These are phyloP conservation scores for Indicator maculatus DNA, from an alignment of 2,113 vertebrate genomes.

Conservation along the genomic window DNA sequence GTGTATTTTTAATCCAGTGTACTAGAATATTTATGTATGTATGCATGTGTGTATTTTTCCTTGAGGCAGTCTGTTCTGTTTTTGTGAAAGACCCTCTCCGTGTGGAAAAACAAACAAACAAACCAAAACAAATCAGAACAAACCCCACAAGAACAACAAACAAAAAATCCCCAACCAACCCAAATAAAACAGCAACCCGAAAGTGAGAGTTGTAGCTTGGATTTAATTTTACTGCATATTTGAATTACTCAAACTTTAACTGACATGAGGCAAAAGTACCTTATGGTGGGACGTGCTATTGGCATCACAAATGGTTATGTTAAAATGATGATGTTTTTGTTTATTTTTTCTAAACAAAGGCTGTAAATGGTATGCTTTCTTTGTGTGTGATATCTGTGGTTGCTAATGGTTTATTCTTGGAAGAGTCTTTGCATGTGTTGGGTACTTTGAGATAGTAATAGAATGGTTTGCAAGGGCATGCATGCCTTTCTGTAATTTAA, in stretches of 20 bases:
- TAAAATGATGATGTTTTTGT: background rate
- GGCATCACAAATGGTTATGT: background rate
- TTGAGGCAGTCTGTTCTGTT: background rate
- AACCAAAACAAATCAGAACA: too few relatives aligned
- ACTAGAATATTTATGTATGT: background rate
- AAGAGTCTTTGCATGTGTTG: constrained; percentile 49
- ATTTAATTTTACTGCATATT: background rate
- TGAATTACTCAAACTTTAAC: background rate
- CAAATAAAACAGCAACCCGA: background rate
- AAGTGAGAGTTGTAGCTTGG: background rate
- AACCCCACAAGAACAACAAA: too few relatives aligned
- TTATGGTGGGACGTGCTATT: background rate
- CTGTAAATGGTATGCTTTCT: constrained; percentile 14
- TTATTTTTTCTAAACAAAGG: constrained; percentile 2
- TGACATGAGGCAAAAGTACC: background rate
- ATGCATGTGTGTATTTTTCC: background rate
- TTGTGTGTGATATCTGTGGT: constrained; percentile 17
- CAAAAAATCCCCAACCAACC: too few relatives aligned
- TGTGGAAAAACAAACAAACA: background rate
- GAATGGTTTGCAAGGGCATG: constrained; percentile 48
- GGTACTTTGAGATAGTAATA: constrained; percentile 22
- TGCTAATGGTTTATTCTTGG: constrained; percentile 69
- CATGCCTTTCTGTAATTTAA: constrained; percentile 69
- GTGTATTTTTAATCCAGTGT: background rate
- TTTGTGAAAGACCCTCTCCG: background rate